Conservation (phyloP, 2,888 invertebrate species). For the Myopa testacea region DNA sequence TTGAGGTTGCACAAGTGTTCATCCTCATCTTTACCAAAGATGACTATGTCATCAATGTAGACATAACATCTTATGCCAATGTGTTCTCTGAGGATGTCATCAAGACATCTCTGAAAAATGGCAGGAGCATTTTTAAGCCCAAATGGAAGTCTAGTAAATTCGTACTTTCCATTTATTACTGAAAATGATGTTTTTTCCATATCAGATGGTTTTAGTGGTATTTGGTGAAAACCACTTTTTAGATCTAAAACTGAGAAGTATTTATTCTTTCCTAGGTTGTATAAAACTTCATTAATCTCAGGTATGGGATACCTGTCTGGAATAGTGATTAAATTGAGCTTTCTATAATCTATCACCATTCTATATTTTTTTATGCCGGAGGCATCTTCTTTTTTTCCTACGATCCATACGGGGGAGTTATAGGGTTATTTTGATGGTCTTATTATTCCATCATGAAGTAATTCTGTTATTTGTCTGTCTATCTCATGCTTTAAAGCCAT, state of each 20-base stretch:
- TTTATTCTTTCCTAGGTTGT: slow-evolving; percentile 44
- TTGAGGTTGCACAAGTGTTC: slow-evolving; percentile 51
- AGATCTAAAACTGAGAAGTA: slow-evolving; percentile 46
- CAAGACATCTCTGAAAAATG: slow-evolving; percentile 34
- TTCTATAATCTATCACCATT: slow-evolving; percentile 46
- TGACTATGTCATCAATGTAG: slow-evolving; percentile 58
- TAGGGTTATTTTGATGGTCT: slow-evolving; percentile 32
- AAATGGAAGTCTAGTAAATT: background rate
- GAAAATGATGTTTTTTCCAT: slow-evolving; percentile 45
- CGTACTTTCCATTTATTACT: slow-evolving; percentile 8
- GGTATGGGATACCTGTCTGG: slow-evolving; percentile 46
- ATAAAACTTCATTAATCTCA: slow-evolving; percentile 44
- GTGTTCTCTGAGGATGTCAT: slow-evolving; percentile 31
- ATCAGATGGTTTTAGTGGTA: slow-evolving; percentile 36
- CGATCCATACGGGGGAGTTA: slow-evolving; percentile 45
- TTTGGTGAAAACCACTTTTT: slow-evolving; percentile 42
- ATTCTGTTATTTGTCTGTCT: slow-evolving; percentile 35
- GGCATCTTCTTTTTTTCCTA: slow-evolving; percentile 45
- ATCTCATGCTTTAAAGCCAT: slow-evolving; percentile 35
- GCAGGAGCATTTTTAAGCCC: slow-evolving; percentile 7
- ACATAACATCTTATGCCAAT: slow-evolving; percentile 43
- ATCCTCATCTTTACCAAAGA: slow-evolving; percentile 50
- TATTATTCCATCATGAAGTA: slow-evolving; percentile 38
- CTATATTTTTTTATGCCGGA: slow-evolving; percentile 46
- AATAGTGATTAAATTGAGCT: slow-evolving; percentile 45